Conservation (phyloP, 2,888 invertebrate species). For the Adelognathus sp. region DNA sequence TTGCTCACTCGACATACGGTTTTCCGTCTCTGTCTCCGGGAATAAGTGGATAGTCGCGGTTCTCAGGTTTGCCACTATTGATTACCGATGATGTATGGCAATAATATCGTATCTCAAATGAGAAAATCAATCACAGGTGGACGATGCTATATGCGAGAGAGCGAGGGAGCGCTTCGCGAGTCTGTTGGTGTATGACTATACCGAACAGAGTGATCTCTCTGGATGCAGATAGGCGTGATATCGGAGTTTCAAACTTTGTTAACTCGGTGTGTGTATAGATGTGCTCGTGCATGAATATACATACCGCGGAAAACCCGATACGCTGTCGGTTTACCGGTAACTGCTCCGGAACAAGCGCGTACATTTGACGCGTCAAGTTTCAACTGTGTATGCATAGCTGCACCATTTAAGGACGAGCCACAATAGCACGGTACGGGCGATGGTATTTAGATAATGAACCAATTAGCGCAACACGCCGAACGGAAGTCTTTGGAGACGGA, state of each 20-base stretch:
- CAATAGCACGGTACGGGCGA: slow-evolving; percentile 57
- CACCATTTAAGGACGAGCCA: slow-evolving; percentile 48
- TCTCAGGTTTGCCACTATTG: slow-evolving; percentile 63
- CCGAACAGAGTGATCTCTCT: background rate
- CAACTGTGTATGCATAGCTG: slow-evolving; percentile 9
- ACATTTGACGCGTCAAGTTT: slow-evolving; percentile 38
- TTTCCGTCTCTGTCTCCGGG: slow-evolving; percentile 33
- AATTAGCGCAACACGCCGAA: slow-evolving; percentile 59
- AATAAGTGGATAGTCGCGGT: slow-evolving; percentile 55
- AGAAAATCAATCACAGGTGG: slow-evolving; percentile 58
- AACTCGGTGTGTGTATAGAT: slow-evolving; percentile 1
- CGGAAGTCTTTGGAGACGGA: background rate
- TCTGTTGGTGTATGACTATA: background rate
- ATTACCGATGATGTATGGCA: slow-evolving; percentile 63
- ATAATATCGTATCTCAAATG: slow-evolving; percentile 58
- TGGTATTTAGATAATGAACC: slow-evolving; percentile 68
- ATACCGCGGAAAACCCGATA: background rate
- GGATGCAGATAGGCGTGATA: slow-evolving; percentile 13
- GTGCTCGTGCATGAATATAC: background rate
- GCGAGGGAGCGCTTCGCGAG: slow-evolving; percentile 17
- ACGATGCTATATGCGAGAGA: slow-evolving; percentile 19
- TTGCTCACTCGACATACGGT: background rate
- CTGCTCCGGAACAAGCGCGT: slow-evolving; percentile 27
- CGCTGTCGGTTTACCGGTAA: slow-evolving; percentile 12
- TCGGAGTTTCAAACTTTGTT: slow-evolving; percentile 42